Conservation (phyloP, 1,140 invertebrate species). For the Schlechtendalia chinensis region DNA sequence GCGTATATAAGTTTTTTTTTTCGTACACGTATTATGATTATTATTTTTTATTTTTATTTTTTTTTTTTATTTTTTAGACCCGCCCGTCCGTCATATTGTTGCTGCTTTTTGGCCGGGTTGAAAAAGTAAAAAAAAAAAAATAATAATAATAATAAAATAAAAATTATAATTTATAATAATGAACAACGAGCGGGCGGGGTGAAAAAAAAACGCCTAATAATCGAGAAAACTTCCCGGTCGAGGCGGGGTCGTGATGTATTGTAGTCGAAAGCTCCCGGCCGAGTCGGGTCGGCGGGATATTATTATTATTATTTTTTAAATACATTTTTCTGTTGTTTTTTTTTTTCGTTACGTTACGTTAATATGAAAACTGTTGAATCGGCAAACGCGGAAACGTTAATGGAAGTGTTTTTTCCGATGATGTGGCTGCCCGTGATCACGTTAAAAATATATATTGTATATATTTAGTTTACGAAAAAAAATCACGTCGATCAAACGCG, state of each 20-base stretch:
- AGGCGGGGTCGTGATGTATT: background rate
- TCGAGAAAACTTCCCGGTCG: slow-evolving; percentile 14
- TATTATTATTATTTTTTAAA: background rate
- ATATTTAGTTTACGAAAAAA: no score
- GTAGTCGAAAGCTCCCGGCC: background rate
- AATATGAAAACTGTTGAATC: slow-evolving; percentile 11
- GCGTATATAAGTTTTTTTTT: no score
- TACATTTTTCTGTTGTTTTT: background rate
- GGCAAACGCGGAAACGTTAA: background rate
- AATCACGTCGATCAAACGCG: no score
- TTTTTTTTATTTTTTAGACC: background rate
- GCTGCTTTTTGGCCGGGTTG: slow-evolving; percentile 3
- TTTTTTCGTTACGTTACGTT: background rate
- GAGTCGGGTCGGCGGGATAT: no score
- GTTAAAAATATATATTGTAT: no score
- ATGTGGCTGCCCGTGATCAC: no score
- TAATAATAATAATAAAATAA: background rate
- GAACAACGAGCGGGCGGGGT: background rate
- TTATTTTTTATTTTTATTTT: background rate
- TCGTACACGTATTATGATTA: no score
- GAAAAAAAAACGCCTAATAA: slow-evolving; percentile 1
- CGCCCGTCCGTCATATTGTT: slow-evolving; percentile 4
- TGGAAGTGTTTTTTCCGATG: background rate
- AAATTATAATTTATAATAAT: slow-evolving; percentile 42
- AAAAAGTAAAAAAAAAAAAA: background rate